Conservation (phyloP, 2,797 vertebrate species). For the Ctenopoma multispine region DNA sequence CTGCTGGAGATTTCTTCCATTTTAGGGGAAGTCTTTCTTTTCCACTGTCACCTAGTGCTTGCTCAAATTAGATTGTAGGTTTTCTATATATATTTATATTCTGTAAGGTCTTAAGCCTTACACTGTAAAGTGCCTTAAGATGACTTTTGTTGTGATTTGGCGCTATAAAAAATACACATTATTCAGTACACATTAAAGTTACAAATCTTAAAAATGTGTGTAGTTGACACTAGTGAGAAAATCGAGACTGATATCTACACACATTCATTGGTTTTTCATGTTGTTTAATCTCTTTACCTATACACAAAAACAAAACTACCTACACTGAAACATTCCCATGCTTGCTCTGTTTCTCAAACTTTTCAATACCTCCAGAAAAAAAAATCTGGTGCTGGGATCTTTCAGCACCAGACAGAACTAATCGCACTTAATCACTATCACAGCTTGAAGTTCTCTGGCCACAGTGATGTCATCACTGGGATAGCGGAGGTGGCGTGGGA, state of each 20-base stretch:
- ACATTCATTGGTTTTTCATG: neutral
- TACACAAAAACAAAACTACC: slow-evolving; percentile 31
- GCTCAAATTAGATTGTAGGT: too few relatives aligned
- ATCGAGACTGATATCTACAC: neutral
- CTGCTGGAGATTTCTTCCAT: too few relatives aligned
- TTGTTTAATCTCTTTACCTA: neutral
- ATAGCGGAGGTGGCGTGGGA: slow-evolving; percentile 81
- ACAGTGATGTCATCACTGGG: slow-evolving; percentile 77
- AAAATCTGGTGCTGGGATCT: slow-evolving; percentile 62
- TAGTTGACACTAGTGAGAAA: neutral
- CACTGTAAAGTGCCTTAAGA: too few relatives aligned
- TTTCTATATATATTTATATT: too few relatives aligned
- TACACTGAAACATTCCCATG: slow-evolving; percentile 29
- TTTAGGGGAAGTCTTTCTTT: too few relatives aligned
- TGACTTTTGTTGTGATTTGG: too few relatives aligned
- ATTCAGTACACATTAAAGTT: neutral
- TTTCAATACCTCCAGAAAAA: slow-evolving; percentile 49
- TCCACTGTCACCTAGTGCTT: too few relatives aligned
- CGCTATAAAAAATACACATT: too few relatives aligned
- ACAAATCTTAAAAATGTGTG: too few relatives aligned
- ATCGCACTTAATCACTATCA: slow-evolving; percentile 79
- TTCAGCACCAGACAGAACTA: slow-evolving; percentile 73
- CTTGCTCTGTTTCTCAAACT: slow-evolving; percentile 58
- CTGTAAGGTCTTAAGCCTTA: too few relatives aligned
- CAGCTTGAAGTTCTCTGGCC: slow-evolving; percentile 73